Conservation (phyloP, 2,888 invertebrate genomes). For the Dryococelus australis region DNA sequence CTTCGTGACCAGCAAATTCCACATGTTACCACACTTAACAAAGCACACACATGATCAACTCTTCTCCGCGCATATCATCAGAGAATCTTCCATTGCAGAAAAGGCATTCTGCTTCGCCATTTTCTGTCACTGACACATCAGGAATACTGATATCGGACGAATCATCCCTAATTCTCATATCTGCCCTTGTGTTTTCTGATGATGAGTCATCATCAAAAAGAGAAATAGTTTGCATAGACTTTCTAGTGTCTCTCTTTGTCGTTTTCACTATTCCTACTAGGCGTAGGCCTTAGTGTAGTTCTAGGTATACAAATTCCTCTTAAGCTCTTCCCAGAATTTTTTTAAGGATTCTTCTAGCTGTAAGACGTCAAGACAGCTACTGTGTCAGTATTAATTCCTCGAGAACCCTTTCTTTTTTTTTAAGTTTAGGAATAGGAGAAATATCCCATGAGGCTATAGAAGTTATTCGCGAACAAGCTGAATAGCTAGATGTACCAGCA, state of each 20-base stretch:
- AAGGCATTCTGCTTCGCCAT: not conserved
- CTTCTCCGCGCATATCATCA: too few species aligned
- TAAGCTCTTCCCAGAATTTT: not conserved
- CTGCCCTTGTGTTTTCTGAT: not conserved
- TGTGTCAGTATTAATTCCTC: not conserved
- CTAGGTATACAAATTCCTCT: not conserved
- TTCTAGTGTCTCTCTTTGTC: not conserved
- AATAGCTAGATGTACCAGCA: too few species aligned
- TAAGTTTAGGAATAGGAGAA: too few species aligned
- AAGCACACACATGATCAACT: not conserved
- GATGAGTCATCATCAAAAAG: not conserved
- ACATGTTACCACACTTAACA: too few species aligned
- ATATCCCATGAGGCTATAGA: too few species aligned
- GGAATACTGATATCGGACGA: not conserved
- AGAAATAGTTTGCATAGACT: not conserved
- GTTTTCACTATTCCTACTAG: not conserved
- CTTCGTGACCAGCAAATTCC: too few species aligned
- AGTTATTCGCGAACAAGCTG: too few species aligned
- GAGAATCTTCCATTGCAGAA: too few species aligned
- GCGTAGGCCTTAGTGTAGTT: not conserved
- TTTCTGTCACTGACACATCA: not conserved
- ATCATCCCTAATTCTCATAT: not conserved
- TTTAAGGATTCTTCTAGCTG: not conserved
- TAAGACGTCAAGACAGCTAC: not conserved
- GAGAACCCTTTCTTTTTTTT: too few species aligned